Evolutionary conservation across 1,140 invertebrate species (phyloP), one percentile per base, ranked within the genome.

Genomic region (Dinoponera quadriceps): DNA sequence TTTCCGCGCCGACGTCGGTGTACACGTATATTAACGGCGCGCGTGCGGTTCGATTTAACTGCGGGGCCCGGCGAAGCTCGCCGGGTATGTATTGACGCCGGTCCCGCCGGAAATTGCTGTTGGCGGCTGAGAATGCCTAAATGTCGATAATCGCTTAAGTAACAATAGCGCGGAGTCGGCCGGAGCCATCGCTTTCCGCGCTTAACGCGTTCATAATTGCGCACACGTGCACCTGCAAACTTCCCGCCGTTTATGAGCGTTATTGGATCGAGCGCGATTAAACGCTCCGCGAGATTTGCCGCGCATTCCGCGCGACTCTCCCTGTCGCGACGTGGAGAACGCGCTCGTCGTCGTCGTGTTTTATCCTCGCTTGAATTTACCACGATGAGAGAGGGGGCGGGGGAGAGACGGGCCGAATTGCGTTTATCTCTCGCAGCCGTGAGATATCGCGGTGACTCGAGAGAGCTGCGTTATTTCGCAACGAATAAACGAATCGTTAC

Each of bases 61-160:
- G 66, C 59, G 57, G 57, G 66, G 20, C 69, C 55, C 9, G 3
- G n/a, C n/a, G 74, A 54, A 84, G 57, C 38, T 75, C 44, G 33
- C 54, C 55, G 33, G 14, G 38, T 49, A 49, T 66, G 14, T 5
- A 38, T n/a, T 38, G 14, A 59, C 16, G 49, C 18, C n/a, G 63
- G 69, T 38, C 57, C 29, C 48, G 80, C 49, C 55, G 87, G 81
- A 81, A 89, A 89, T 89, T 87, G 85, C 82, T 75, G 74, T 80
- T 74, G 74, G 74, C 72, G 83, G 87, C 62, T 81, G 82, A 84
- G 66, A 87, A 85, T 87, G 85, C 82, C 75, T 87, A 89, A 89
- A 83, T 87, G 85, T 89, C 87, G 87, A 88, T 88, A 88, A 88
- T 88, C 86, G 74, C 78, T 88, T 80, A 54, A 88, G 68, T 84